Base-by-base conservation (phyloP, 2,888 invertebrate species). In the Cremastinae sp. region DNA sequence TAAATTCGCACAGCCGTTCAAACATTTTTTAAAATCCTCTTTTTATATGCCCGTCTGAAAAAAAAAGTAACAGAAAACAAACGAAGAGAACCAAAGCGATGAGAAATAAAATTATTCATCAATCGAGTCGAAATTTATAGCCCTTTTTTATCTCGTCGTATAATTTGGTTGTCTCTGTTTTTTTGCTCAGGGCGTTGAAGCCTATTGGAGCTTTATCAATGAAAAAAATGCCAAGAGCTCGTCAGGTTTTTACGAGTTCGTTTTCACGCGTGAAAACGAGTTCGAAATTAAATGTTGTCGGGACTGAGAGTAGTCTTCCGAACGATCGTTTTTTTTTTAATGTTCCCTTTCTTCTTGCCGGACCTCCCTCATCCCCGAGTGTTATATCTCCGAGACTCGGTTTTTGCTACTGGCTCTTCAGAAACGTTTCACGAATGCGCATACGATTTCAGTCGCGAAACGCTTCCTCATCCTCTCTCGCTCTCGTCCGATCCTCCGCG, bases 201-300 rank as follows among this genome's bases (percentile, higher is more conserved):
- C 10, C n/a, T 20, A 18, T 8, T 5, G 38, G 36, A 28, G 14
- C 28, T 45, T 43, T 5, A n/a, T 10, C 9, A 12, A 43, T 12
- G 0, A 53, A 61, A 61, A 9, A 36, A n/a, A 65, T 7, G 18
- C 8, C 34, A 62, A 49, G 41, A 12, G 38, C 10, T 34, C 38
- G 49, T 45, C 38, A 28, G 20, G 18, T 66, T 70, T 74, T 70
- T 41, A 65, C 65, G 75, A 70, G 53, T 64, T 41, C 59, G 41
- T 59, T 65, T 75, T 75, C 64, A 65, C 65, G 70, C 75, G 65
- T 65, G 34, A 22, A 47, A 75, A 65, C 70, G 75, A 70, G 70
- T 65, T 54, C 47, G 65, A 65, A 66, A 75, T 74, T 58, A 64
- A 75, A 71, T 56, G 61, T 56, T 49, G 43, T 56, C 61, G 71